Evolutionary conservation across 2,888 invertebrate species (phyloP), one percentile per base, ranked within the genome.

Genomic region (Criorhina ranunculi): DNA sequence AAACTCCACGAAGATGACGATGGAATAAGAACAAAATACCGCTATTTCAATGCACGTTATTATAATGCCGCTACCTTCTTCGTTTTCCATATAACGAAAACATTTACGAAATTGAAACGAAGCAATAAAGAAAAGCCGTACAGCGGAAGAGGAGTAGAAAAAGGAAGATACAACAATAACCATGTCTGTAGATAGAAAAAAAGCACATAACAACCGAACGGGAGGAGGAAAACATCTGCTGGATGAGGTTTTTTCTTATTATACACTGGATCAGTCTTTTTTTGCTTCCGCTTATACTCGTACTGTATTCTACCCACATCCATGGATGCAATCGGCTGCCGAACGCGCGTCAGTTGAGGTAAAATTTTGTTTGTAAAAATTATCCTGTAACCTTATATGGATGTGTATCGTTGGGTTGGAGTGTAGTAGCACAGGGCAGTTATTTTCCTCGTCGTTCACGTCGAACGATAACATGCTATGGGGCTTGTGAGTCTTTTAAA

Each of bases 51-150:
- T 57, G 79, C 64, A 75, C 79, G 75, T 79, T 85, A 73, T 76
- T 79, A 79, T 75, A 79, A 85, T 67, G 66, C 66, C 70, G 46
- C 60, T 40, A 69, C 77, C 66, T 77, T 70, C 31, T 76, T 64
- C 70, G 64, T 60, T 75, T 66, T 85, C 64, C 70, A 69, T 85
- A 75, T 76, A 80, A 85, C 57, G 85, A 85, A 85, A 85, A 85
- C 85, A 85, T 85, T 85, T 85, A 75, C 80, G 53, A 85, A 85
- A 85, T 85, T 80, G 85, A 85, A 85, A 70, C 85, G 76, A 80
- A 85, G 75, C 75, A 85, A 80, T 85, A 80, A 85, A 80, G 85
- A 85, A 85, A 80, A 76, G 42, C 62, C 85, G 9, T 53, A 62
- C 44, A n/a, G 8, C 8, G 33, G 31, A 37, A 19, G 70, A 59